A percentile compares a stretch with the other conserved stretches of the same genome.
Conservation (phyloP, 2,113 vertebrate genomes). For the Danionella cerebrum region DNA sequence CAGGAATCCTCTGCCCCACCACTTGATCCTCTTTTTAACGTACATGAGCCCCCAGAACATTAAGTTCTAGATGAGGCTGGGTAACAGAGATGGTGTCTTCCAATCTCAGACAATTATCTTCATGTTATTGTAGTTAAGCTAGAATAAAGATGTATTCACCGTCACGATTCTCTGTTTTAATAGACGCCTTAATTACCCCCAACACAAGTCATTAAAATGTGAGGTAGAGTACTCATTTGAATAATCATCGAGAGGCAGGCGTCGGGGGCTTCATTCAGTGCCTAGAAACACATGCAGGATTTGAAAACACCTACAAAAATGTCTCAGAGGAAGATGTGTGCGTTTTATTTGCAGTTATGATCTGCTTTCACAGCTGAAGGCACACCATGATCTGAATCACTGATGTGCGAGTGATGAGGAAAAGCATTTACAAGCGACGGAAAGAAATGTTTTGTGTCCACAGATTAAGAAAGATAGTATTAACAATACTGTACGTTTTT, state of each 20-base stretch:
- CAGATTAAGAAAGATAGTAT: no score
- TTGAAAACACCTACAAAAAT: no score
- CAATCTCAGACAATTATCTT: constrained; percentile 29
- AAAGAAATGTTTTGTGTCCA: no score
- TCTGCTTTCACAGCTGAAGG: background rate
- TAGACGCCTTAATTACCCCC: constrained; percentile 15
- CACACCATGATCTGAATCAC: no score
- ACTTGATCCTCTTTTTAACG: constrained; percentile 27
- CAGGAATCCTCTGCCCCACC: background rate
- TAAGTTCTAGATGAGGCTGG: constrained; percentile 9
- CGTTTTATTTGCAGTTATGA: background rate
- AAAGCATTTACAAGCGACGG: no score
- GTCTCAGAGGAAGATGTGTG: background rate
- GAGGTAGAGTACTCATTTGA: constrained; percentile 21
- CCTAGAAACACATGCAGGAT: no score
- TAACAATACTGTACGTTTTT: no score
- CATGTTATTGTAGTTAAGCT: constrained; percentile 24
- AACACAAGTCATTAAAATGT: constrained; percentile 23
- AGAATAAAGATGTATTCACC: constrained; percentile 15
- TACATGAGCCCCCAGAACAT: constrained; percentile 1
- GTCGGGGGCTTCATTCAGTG: no score
- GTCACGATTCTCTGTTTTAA: constrained; percentile 18
- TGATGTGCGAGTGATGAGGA: no score
- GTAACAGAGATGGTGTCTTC: constrained; percentile 21
- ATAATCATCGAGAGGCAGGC: constrained; percentile 17